Base-by-base conservation (phyloP, 1,140 invertebrate genomes). In the Macrosteles quadrilineatus region DNA sequence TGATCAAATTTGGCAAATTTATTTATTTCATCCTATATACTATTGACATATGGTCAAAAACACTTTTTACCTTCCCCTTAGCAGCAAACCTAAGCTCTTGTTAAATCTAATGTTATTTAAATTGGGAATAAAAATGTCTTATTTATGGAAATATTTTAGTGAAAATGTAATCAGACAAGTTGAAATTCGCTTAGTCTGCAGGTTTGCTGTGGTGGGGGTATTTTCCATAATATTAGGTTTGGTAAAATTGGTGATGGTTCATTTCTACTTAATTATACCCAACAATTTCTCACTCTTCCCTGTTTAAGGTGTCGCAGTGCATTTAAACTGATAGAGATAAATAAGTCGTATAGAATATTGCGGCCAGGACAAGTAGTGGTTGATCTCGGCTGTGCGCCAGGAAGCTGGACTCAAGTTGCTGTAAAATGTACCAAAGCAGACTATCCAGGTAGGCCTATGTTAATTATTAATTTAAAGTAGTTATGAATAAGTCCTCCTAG, bases 281-380 rank as follows among this genome's bases (percentile, higher is more conserved):
- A n/a, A n/a, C n/a, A n/a, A n/a, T n/a, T n/a, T 53, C 11, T 6
- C 4, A 14, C 4, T 6, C 21, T 11, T 6, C 66, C 17, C n/a
- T 69, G 70, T 68, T 59, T 67, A 70, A 89, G 96, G 76, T 98
- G 97, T 80, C 85, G 98, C 66, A 98, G 96, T 86, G 97, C 97
- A 0, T 99, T 96, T 77, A 99, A 99, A 82, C 80, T 99, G n/a
- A 68, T 98, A n/a, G 95, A 99, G 87, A 97, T 99, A 25, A 87
- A 99, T 80, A 88, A 97, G 17, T 91, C 87, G 36, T 40, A 40
- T 40, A 40, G 17, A 17, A 40, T 40, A 40, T 17, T 40, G 6
- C 6, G 36, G 17, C 6, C 36, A 40, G 36, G 36, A 17, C 36
- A 40, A 17, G 17, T 17, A 9, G 36, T 40, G 36, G 36, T 40